Percentiles rank a stretch among this genome's conserved stretches.
Conservation (phyloP, 2,113 vertebrate species). For the human region GRCh38 chr12:98076001-98076500, state of each 20-base stretch:
- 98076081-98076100: neutral
- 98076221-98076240: neutral
- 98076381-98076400: neutral
- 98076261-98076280: neutral
- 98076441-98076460: neutral
- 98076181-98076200: neutral
- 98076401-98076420: neutral
- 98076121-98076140: neutral
- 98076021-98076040: neutral
- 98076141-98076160: neutral
- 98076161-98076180: neutral
- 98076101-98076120: neutral
- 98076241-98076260: neutral
- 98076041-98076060: neutral
- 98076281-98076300: neutral
- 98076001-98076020: neutral
- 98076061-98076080: neutral
- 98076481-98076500: neutral
- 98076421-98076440: neutral
- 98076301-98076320: neutral
- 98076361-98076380: neutral
- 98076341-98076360: neutral
- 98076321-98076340: neutral
- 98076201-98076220: neutral
- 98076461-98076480: neutral